These are phyloP conservation scores for Phaetusa simplex DNA, from an alignment of 2,113 vertebrate genomes.

Conservation along the genomic window DNA sequence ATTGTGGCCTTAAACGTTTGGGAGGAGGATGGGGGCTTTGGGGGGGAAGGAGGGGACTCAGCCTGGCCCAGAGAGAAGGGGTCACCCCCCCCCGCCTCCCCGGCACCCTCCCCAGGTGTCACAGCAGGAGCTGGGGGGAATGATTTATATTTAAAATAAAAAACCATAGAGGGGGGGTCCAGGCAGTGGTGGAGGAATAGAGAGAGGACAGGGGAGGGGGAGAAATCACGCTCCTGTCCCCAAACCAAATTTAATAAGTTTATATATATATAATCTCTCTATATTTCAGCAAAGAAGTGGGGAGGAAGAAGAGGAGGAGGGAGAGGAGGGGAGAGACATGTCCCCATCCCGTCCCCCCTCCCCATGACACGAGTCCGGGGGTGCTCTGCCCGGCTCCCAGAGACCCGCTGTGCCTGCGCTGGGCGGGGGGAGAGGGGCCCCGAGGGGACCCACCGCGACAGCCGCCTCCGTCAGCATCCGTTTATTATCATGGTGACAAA, in stretches of 20 bases:
- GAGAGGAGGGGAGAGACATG: constrained; percentile 47
- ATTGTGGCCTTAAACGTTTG: constrained; percentile 54
- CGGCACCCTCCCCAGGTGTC: neutral
- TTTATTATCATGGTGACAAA: constrained; percentile 65
- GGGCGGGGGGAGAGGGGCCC: neutral
- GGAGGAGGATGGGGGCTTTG: neutral
- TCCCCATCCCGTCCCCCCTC: constrained; percentile 51
- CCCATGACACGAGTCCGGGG: constrained; percentile 18
- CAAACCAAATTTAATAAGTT: constrained; percentile 75
- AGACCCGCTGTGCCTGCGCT: neutral
- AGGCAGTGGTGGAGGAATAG: constrained; percentile 24
- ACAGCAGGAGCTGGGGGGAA: constrained; percentile 20
- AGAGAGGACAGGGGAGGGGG: constrained; percentile 50
- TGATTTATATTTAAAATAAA: constrained; percentile 58
- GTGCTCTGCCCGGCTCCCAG: constrained; percentile 11
- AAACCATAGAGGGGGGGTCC: neutral
- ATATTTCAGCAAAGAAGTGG: constrained; percentile 71
- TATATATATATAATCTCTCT: constrained; percentile 79
- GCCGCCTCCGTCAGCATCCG: constrained; percentile 50
- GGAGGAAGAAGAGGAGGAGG: constrained; percentile 11
- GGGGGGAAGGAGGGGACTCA: neutral
- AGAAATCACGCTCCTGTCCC: constrained; percentile 67
- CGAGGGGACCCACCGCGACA: constrained; percentile 27
- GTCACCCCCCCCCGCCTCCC: neutral
- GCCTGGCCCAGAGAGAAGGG: constrained; percentile 29